Base-by-base conservation (phyloP, 2,888 invertebrate genomes). In the Lasioglossum pauxillum region DNA sequence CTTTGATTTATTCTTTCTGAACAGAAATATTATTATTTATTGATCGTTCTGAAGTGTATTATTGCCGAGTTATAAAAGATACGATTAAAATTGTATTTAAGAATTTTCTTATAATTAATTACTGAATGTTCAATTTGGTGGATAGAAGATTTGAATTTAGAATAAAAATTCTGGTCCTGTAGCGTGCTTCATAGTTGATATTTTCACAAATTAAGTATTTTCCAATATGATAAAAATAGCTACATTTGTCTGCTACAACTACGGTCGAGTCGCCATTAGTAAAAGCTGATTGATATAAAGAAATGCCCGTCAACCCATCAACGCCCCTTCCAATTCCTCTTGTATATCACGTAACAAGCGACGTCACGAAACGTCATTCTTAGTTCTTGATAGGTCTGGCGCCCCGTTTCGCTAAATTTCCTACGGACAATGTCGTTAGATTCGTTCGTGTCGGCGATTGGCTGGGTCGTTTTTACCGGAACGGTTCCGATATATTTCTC, bases 341-440 rank as follows among this genome's bases (percentile, higher is more conserved):
- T 23, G 49, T 49, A 7, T 23, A 49, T 49, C 49, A 49, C 19
- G 19, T 49, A 23, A 2, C 49, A 49, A 49, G 49, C 27, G 27
- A 60, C 27, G 60, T 60, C 60, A 14, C 23, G 49, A 60, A 38
- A 76, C 27, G 23, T 16, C 44, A n/a, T 31, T n/a, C 46, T 23
- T 19, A 71, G 2, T 27, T 2, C 31, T 19, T 14, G 46, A 27
- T 38, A 41, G 35, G n/a, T 19, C 5, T 27, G 12, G 1, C 19
- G 49, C 1, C 35, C 1, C 35, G 41, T 74, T 82, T 38, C 67
- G 49, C 16, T 60, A 82, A 64, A 64, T 49, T 78, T 57, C 57
- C 12, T 16, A 27, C 53, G 27, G 75, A 75, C 71, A 75, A 57
- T 71, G 57, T 78, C 38, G 67, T 73, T 49, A 53, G 73, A 67